Evolutionary conservation across 2,888 invertebrate species (phyloP).

Genomic region (Protodeltote pygarga): DNA sequence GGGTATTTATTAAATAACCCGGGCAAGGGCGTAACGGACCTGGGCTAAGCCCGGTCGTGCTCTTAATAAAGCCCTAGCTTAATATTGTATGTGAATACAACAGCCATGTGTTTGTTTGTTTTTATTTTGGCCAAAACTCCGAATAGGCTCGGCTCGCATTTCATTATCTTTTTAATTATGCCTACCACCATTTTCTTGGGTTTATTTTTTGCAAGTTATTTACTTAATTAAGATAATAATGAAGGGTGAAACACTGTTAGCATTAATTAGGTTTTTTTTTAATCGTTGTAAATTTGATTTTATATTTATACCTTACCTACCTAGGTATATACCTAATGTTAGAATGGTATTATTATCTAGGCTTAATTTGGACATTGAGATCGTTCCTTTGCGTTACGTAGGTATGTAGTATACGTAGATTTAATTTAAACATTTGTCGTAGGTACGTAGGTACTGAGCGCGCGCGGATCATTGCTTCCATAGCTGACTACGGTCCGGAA

Average conservation of each 20-base stretch:
- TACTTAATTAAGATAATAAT: constrained; percentile 23
- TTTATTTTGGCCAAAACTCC: constrained; percentile 29
- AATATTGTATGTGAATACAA: constrained; percentile 52
- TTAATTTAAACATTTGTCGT: constrained; percentile 22
- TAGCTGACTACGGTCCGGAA: constrained; percentile 68
- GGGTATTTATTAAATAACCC: constrained; percentile 83
- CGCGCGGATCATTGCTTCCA: constrained; percentile 63
- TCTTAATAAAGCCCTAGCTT: constrained; percentile 68
- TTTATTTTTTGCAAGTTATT: constrained; percentile 28
- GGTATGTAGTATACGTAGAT: constrained; percentile 1
- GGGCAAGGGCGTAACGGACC: constrained; percentile 65
- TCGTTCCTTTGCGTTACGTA: no score
- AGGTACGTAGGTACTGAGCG: constrained; percentile 53
- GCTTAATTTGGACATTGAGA: no score
- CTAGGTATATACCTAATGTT: no score
- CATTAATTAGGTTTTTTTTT: not conserved
- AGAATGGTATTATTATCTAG: no score
- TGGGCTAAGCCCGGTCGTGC: constrained; percentile 66
- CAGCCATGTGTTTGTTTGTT: constrained; percentile 45
- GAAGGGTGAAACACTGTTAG: not conserved
- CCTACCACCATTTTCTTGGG: constrained; percentile 30
- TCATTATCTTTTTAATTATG: constrained; percentile 42
- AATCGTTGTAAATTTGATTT: no score
- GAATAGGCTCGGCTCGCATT: constrained; percentile 23
- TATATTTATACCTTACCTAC: no score